Percentiles rank a stretch among this genome's conserved stretches.
These are phyloP conservation scores for Protonemura montana DNA, from an alignment of 2,888 invertebrate genomes.

Conservation along the genomic window DNA sequence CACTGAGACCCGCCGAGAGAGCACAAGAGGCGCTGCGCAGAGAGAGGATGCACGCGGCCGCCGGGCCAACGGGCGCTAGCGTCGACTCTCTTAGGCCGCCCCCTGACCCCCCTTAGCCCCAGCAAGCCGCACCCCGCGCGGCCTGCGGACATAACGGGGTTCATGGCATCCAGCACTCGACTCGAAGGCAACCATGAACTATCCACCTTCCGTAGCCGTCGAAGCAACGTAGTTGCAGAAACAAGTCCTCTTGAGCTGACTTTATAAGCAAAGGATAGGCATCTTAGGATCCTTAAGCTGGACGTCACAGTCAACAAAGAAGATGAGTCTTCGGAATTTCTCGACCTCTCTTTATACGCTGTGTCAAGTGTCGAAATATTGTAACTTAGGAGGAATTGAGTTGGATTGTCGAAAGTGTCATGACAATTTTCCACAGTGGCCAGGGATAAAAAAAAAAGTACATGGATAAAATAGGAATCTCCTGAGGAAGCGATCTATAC, in stretches of 20 bases:
- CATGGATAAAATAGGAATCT: too few species aligned
- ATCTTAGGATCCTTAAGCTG: too few species aligned
- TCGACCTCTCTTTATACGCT: too few species aligned
- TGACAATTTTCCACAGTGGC: too few species aligned
- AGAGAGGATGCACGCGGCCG: slow-evolving; percentile 7
- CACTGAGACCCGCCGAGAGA: neutral
- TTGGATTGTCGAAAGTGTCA: too few species aligned
- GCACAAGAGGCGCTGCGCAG: neutral
- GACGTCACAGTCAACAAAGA: too few species aligned
- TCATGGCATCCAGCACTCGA: neutral
- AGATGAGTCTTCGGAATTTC: too few species aligned
- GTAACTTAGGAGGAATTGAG: too few species aligned
- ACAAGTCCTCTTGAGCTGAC: neutral
- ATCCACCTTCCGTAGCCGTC: neutral
- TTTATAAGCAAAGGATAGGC: too few species aligned
- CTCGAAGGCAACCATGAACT: neutral
- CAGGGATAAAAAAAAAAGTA: too few species aligned
- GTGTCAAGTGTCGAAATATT: too few species aligned
- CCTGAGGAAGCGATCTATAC: too few species aligned
- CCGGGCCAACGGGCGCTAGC: slow-evolving; percentile 4
- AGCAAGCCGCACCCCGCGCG: neutral
- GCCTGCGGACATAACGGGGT: neutral
- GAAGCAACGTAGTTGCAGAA: neutral
- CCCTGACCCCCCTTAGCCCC: neutral
- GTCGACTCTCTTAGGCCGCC: neutral